These are phyloP conservation scores for Drosophila mercatorum DNA, from an alignment of 2,888 invertebrate species.

Conservation along the genomic window DNA sequence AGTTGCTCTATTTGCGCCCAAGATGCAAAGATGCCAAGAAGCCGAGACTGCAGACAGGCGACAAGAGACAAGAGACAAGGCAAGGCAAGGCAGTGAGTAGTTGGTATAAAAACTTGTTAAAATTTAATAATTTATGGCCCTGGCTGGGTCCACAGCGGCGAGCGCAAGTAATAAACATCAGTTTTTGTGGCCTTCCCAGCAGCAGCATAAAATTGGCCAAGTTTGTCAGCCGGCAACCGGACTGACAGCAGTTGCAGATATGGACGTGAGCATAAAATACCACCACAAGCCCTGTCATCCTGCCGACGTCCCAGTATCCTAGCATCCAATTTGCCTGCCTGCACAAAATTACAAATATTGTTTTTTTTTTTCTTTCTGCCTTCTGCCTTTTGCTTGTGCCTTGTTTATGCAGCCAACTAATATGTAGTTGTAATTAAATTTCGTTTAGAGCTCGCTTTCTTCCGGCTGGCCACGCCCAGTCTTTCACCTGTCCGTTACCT, in stretches of 20 bases:
- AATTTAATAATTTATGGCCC: constrained; percentile 80
- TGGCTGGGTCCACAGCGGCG: constrained; percentile 44
- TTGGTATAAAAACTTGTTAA: constrained; percentile 77
- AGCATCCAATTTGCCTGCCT: constrained; percentile 57
- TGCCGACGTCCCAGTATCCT: not conserved
- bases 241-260: constrained; percentile 55
- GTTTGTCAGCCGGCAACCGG: constrained; percentile 59
- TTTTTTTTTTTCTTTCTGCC: not conserved
- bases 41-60: constrained; percentile 26
- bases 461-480: constrained; percentile 10
- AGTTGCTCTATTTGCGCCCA: constrained; percentile 33
- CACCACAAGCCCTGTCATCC: constrained; percentile 1
- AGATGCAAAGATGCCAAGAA: constrained; percentile 37
- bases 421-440: constrained; percentile 77
- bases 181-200: constrained; percentile 58
- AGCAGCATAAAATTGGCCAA: constrained; percentile 63
- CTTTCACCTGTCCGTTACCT: constrained; percentile 59
- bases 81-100: constrained; percentile 37
- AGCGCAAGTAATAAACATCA: constrained; percentile 73
- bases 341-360: constrained; percentile 55
- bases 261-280: constrained; percentile 27
- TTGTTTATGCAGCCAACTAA: constrained; percentile 71
- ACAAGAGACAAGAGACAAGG: constrained; percentile 5
- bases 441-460: constrained; percentile 39
- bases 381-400: not conserved